Conservation (phyloP, 2,888 invertebrate species). For the Andrena flavipes region DNA sequence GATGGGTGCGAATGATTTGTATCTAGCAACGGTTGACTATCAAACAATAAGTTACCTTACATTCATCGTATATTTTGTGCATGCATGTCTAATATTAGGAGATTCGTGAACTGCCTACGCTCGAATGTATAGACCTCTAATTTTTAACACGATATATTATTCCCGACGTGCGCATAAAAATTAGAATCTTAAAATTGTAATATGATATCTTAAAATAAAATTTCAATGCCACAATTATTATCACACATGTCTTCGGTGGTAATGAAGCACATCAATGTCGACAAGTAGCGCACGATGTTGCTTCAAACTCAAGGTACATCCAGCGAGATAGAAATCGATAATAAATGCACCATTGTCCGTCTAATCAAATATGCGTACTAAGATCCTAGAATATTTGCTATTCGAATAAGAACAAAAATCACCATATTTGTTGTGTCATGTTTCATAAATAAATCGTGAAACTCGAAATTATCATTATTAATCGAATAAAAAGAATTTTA, state of each 20-base stretch:
- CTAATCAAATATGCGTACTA: background rate
- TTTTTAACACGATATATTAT: conserved; percentile 8
- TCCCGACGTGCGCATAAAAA: conserved; percentile 9
- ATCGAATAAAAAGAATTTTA: background rate
- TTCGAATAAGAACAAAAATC: conserved; percentile 8
- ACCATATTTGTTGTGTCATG: too few relatives aligned
- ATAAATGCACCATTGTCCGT: conserved; percentile 30
- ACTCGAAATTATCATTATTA: conserved; percentile 5
- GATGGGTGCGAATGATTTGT: background rate
- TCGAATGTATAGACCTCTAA: conserved; percentile 5
- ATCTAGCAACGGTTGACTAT: background rate
- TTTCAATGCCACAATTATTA: conserved; percentile 41
- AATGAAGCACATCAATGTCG: conserved; percentile 10
- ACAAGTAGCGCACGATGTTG: conserved; percentile 15
- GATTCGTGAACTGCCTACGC: conserved; percentile 11
- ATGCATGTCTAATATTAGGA: background rate
- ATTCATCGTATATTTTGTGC: conserved; percentile 13
- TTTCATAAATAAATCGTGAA: background rate
- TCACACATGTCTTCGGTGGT: conserved; percentile 27
- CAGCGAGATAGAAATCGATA: conserved; percentile 1
- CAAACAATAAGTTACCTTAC: conserved; percentile 2
- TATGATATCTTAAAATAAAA: conserved; percentile 12
- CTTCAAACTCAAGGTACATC: conserved; percentile 21
- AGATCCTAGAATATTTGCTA: conserved; percentile 19
- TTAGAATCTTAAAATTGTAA: conserved; percentile 2